phyloP scores from a whole-genome alignment of 2,888 invertebrate species.

The Glaucopsyche alexis region DNA sequence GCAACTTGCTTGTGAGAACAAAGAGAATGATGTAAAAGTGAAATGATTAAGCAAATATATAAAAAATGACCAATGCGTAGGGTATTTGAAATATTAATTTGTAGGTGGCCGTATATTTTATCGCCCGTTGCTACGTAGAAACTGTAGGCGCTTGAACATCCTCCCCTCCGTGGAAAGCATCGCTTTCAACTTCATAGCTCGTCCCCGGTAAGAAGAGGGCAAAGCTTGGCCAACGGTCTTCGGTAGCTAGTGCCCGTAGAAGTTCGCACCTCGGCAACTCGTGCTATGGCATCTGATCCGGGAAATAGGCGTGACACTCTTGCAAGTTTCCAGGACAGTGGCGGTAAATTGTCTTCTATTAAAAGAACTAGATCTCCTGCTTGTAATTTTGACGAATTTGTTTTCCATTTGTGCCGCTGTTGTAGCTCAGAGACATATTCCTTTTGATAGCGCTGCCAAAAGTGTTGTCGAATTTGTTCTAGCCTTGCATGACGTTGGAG shows the following conservation, averaged over 20 bases:
- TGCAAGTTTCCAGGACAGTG: background rate
- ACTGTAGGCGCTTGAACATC: no score
- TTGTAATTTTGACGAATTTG: background rate
- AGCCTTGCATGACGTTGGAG: no score
- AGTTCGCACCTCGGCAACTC: no score
- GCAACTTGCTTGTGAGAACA: background rate
- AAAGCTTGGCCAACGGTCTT: no score
- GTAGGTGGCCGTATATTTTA: no score
- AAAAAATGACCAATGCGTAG: background rate
- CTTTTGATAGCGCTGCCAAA: slow-evolving; percentile 23
- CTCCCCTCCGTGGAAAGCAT: no score
- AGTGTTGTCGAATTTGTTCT: background rate
- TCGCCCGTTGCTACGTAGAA: background rate
- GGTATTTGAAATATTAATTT: no score
- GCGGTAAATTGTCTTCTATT: background rate
- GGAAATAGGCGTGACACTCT: background rate
- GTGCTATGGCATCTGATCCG: no score
- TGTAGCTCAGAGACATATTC: slow-evolving; percentile 28
- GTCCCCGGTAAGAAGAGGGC: no score
- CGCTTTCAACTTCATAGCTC: no score
- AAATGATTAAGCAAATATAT: background rate
- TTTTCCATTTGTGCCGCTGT: background rate
- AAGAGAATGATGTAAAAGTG: background rate
- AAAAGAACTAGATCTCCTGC: background rate
- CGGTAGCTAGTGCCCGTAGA: no score